Conservation (phyloP, 2,888 invertebrate genomes). For the Meloe dianella region DNA sequence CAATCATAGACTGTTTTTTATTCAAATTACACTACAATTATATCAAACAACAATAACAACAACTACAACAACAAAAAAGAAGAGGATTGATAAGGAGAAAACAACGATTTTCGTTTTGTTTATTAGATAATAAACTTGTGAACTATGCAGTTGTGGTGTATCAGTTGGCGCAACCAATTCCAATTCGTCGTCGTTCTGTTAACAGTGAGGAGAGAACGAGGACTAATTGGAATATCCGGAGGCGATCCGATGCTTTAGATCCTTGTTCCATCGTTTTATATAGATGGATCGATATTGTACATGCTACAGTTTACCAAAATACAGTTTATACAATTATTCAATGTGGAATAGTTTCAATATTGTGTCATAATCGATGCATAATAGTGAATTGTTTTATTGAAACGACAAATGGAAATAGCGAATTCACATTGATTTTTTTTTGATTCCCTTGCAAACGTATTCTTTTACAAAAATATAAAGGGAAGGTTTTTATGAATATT, state of each 20-base stretch:
- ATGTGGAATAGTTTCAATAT: neutral
- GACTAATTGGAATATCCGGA: conserved; percentile 36
- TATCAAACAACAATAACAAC: too few relatives aligned
- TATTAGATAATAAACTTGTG: neutral
- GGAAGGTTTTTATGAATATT: conserved; percentile 35
- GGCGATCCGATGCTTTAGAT: conserved; percentile 34
- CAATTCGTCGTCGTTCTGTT: conserved; percentile 21
- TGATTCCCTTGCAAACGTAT: neutral
- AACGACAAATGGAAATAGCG: neutral
- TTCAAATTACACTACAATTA: conserved; percentile 15
- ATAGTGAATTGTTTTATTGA: neutral
- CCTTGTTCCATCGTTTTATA: conserved; percentile 26
- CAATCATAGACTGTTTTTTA: neutral
- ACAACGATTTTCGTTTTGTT: neutral
- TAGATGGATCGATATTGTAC: conserved; percentile 29
- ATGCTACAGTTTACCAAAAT: conserved; percentile 29
- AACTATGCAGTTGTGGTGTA: conserved; percentile 16
- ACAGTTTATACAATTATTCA: conserved; percentile 23
- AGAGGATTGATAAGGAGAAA: neutral
- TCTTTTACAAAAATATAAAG: conserved; percentile 18
- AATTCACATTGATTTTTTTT: neutral
- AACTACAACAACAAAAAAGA: too few relatives aligned
- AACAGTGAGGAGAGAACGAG: conserved; percentile 31
- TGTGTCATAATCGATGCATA: conserved; percentile 1
- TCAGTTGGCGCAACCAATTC: conserved; percentile 27